A percentile compares a stretch with the other conserved stretches of the same genome.
These are phyloP conservation scores for Brachionus rubens DNA, from an alignment of 1,140 invertebrate species.

Conservation along the genomic window DNA sequence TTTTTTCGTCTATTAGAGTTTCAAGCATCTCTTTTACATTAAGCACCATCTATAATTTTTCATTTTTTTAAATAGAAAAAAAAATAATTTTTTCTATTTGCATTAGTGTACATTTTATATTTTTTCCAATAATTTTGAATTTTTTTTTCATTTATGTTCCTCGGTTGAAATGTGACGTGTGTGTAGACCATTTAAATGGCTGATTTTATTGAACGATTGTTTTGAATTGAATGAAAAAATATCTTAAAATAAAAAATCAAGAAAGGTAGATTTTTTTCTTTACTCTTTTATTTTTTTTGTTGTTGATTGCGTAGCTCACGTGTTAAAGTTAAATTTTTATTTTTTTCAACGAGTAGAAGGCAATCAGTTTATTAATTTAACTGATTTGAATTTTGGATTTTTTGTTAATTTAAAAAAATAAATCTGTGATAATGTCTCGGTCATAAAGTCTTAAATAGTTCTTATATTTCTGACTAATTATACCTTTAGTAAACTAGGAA, in stretches of 20 bases:
- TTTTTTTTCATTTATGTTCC: neutral
- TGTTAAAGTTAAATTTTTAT: neutral
- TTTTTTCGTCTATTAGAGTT: neutral
- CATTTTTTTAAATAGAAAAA: no score
- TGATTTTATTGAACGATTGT: neutral
- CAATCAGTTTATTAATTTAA: neutral
- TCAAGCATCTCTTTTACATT: neutral
- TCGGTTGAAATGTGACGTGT: neutral
- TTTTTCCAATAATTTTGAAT: slow-evolving; percentile 28
- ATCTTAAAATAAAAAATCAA: neutral
- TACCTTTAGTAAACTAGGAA: no score
- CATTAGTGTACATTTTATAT: slow-evolving; percentile 8
- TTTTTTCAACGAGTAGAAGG: no score
- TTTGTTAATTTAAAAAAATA: neutral
- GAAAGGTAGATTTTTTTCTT: neutral
- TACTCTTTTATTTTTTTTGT: neutral
- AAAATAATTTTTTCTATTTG: slow-evolving; percentile 4
- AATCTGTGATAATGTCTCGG: no score
- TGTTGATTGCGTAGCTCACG: slow-evolving; percentile 15
- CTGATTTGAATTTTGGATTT: neutral
- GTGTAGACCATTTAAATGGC: neutral
- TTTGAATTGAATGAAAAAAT: neutral
- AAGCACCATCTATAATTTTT: slow-evolving; percentile 44
- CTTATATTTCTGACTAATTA: no score
- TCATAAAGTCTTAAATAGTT: no score